Conservation (phyloP, 2,888 invertebrate species). For the Ophioninae sp. region DNA sequence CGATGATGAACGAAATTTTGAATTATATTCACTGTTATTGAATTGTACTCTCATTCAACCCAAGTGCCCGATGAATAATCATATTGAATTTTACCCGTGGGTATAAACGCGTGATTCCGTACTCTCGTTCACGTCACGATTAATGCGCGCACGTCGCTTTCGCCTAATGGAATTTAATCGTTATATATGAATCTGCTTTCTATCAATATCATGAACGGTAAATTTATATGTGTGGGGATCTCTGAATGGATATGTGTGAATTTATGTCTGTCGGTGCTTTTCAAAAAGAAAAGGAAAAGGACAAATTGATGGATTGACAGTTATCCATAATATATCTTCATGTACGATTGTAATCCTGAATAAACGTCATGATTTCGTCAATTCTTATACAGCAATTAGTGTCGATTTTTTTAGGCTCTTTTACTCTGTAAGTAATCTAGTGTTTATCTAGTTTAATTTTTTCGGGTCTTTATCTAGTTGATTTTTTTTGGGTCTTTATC, state of each 20-base stretch:
- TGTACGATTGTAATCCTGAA: conserved; percentile 30
- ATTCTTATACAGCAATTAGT: conserved; percentile 26
- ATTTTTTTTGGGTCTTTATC: too few relatives aligned
- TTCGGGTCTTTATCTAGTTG: too few relatives aligned
- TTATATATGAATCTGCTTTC: conserved; percentile 30
- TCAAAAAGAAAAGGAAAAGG: background rate
- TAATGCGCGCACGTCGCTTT: conserved; percentile 55
- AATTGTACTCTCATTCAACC: conserved; percentile 57
- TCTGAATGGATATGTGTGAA: too few relatives aligned
- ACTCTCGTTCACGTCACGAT: conserved; percentile 67
- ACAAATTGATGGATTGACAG: background rate
- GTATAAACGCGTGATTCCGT: conserved; percentile 70
- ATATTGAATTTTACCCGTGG: conserved; percentile 68
- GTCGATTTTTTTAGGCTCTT: background rate
- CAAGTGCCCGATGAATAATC: conserved; percentile 70
- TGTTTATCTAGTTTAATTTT: too few relatives aligned
- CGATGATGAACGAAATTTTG: conserved; percentile 52
- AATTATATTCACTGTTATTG: conserved; percentile 73
- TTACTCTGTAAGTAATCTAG: too few relatives aligned
- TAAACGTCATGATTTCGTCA: conserved; percentile 13
- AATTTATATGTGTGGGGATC: background rate
- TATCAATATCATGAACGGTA: conserved; percentile 13
- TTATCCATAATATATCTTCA: background rate
- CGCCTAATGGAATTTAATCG: conserved; percentile 57
- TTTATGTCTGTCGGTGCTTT: background rate